phyloP scores from a whole-genome alignment of 35 echinoderm and acorn worm species.

The Patiria miniata region DNA sequence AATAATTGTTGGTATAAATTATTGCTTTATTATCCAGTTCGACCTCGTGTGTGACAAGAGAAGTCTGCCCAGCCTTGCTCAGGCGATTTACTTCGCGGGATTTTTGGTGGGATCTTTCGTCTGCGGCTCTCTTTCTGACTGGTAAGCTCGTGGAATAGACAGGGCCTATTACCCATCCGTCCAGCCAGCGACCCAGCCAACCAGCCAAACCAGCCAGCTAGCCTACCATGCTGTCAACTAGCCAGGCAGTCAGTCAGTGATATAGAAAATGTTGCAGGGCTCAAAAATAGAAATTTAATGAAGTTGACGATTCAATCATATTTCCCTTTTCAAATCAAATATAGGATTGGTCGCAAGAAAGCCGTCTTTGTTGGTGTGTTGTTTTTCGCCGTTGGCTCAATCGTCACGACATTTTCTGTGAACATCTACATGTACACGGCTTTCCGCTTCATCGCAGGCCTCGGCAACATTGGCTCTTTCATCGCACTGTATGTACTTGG shows the following conservation, averaged over 20 bases:
- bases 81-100: slow-evolving; percentile 84
- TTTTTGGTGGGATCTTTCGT: slow-evolving; percentile 69
- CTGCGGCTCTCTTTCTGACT: slow-evolving; percentile 68
- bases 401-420: neutral
- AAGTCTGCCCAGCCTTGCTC: slow-evolving; percentile 50
- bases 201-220: too few relatives aligned
- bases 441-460: neutral
- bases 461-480: neutral
- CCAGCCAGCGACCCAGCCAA: too few relatives aligned
- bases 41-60: slow-evolving; percentile 67
- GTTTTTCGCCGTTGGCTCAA: neutral
- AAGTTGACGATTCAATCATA: too few relatives aligned
- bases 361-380: neutral
- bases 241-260: too few relatives aligned
- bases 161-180: too few relatives aligned
- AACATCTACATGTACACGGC: slow-evolving; percentile 10
- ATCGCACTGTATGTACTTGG: slow-evolving; percentile 10
- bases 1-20: too few relatives aligned
- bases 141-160: slow-evolving; percentile 32
- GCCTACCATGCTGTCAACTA: too few relatives aligned
- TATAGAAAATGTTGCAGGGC: too few relatives aligned
- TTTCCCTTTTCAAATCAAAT: neutral
- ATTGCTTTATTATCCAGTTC: slow-evolving; percentile 51
- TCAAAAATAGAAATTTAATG: too few relatives aligned
- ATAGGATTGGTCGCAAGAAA: slow-evolving; percentile 12